These are phyloP conservation scores for Ctenomys sociabilis DNA, from an alignment of 2,113 vertebrate species.

Conservation along the genomic window DNA sequence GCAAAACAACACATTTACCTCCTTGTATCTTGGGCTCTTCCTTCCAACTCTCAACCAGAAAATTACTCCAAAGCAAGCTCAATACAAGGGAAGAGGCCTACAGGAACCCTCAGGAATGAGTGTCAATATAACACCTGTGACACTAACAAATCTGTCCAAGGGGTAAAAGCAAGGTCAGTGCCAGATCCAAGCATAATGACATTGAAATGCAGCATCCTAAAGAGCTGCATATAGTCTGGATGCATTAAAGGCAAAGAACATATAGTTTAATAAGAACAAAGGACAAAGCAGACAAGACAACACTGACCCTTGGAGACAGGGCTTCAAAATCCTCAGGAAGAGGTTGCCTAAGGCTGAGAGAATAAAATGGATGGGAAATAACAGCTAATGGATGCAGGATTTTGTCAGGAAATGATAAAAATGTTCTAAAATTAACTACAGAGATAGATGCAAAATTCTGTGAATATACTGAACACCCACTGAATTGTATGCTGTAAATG, in stretches of 20 bases:
- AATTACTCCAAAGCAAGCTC: conserved; percentile 43
- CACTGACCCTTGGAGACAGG: not conserved
- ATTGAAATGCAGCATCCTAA: not conserved
- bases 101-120: not conserved
- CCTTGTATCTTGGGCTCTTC: not conserved
- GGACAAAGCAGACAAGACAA: not conserved
- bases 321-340: conserved; percentile 32
- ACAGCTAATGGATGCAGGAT: not conserved
- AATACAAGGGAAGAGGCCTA: not conserved
- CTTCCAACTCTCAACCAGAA: conserved; percentile 34
- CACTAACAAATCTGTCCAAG: conserved; percentile 12
- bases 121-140: not conserved
- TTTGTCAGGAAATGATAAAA: not conserved
- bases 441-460: conserved; percentile 32
- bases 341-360: not conserved
- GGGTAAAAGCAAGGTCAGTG: not conserved
- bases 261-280: not conserved
- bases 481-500: not conserved
- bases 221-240: not conserved
- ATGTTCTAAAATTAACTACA: conserved; percentile 26
- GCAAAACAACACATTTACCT: conserved; percentile 49
- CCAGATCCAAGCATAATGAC: not conserved
- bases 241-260: conserved; percentile 20
- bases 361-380: not conserved
- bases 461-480: not conserved